These are phyloP conservation scores for Diglossa cyanea DNA, from an alignment of 2,797 vertebrate genomes.

Conservation along the genomic window DNA sequence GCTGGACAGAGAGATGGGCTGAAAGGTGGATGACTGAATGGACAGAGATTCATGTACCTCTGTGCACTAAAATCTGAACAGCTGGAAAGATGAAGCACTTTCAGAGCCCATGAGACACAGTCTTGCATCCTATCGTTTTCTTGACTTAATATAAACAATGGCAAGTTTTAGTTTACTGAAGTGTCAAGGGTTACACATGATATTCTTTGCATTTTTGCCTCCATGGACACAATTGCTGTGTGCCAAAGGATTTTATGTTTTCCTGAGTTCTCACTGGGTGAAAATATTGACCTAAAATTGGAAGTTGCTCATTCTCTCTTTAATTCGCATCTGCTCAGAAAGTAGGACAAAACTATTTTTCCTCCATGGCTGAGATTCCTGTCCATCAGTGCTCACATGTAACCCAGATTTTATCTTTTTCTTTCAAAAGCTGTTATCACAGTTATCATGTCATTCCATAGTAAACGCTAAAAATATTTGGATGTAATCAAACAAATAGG, in stretches of 20 bases:
- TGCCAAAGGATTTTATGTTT: neutral
- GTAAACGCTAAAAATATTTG: neutral
- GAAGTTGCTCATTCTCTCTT: conserved; percentile 15
- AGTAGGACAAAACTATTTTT: conserved; percentile 66
- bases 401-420: conserved; percentile 63
- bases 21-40: neutral
- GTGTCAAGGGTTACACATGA: neutral
- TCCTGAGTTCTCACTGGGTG: conserved; percentile 12
- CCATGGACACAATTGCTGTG: neutral
- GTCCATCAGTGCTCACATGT: conserved; percentile 52
- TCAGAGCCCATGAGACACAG: neutral
- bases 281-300: conserved; percentile 56
- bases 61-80: neutral
- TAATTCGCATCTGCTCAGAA: conserved; percentile 53
- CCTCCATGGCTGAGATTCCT: conserved; percentile 56
- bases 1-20: neutral
- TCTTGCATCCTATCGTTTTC: neutral
- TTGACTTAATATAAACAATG: neutral
- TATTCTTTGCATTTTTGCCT: neutral
- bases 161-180: neutral
- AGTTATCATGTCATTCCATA: conserved; percentile 24
- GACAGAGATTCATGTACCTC: neutral
- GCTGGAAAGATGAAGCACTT: neutral
- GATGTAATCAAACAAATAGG: conserved; percentile 20
- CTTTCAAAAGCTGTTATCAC: conserved; percentile 35